Conservation (phyloP, 2,888 invertebrate species). For the Euplagia quadripunctaria region DNA sequence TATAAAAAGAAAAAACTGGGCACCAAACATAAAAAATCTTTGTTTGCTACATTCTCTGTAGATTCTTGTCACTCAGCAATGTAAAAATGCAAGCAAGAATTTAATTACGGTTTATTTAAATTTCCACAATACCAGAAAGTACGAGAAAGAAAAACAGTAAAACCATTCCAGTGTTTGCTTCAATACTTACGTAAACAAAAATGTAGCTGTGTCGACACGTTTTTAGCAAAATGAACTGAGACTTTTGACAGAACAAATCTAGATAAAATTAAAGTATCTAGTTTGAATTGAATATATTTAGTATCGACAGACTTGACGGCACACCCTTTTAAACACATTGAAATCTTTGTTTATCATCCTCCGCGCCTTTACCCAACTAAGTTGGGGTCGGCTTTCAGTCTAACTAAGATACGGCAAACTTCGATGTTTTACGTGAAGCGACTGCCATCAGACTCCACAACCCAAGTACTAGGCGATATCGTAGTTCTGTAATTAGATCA, state of each 20-base stretch:
- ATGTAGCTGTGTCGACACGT: constrained; percentile 5
- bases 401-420: too few species aligned
- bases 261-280: background rate
- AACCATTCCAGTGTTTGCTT: background rate
- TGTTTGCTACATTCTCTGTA: background rate
- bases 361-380: too few species aligned
- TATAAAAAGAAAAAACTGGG: too few species aligned
- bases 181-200: background rate
- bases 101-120: background rate
- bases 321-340: background rate
- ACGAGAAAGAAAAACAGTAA: background rate
- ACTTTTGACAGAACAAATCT: background rate
- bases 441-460: too few species aligned
- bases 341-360: background rate
- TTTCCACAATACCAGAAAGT: background rate
- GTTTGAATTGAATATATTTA: background rate
- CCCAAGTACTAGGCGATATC: too few species aligned
- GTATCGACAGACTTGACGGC: background rate
- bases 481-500: too few species aligned
- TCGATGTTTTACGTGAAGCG: too few species aligned
- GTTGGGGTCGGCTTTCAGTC: too few species aligned
- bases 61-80: background rate
- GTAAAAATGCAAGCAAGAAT: background rate
- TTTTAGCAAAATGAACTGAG: background rate
- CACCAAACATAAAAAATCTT: background rate